A percentile compares a stretch with the other conserved stretches of the same genome.
Evolutionary conservation across 2,113 vertebrate genomes (phyloP).

Genomic region (Antechinus flavipes): DNA sequence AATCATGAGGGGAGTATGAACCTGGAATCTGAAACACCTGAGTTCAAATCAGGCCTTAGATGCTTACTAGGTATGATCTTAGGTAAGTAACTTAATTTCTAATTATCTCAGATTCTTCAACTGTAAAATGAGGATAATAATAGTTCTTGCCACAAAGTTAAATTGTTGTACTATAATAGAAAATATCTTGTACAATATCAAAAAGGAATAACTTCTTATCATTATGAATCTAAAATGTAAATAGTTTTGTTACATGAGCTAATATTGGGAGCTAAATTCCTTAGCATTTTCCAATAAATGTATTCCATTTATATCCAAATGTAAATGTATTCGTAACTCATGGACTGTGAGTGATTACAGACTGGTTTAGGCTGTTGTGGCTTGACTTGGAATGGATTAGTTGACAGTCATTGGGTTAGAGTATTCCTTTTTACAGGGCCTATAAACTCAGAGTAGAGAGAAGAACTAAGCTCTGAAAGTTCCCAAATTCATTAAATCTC

Average conservation of each 20-base stretch:
- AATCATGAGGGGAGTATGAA: too few species aligned
- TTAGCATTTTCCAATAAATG: slow-evolving; percentile 1
- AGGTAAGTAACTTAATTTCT: too few species aligned
- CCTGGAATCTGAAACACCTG: too few species aligned
- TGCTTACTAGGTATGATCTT: too few species aligned
- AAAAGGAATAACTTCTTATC: not conserved
- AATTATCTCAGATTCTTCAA: too few species aligned
- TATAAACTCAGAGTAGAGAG: not conserved
- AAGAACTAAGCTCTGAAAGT: not conserved
- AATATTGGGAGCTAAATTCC: not conserved
- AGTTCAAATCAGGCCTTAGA: too few species aligned
- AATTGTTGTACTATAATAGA: not conserved
- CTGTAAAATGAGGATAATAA: too few species aligned
- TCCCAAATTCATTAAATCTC: not conserved
- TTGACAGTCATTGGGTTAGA: not conserved
- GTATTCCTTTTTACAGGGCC: not conserved
- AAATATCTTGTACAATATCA: not conserved
- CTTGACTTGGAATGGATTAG: not conserved
- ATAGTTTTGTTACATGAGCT: not conserved
- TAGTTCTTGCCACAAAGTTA: too few species aligned
- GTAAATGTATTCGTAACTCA: not conserved
- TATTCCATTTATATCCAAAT: too few species aligned
- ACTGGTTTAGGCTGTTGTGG: not conserved
- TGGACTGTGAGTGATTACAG: not conserved
- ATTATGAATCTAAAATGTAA: not conserved